Evolutionary conservation across 2,797 vertebrate genomes (phyloP).

Genomic region (Coracias cyanogaster): DNA sequence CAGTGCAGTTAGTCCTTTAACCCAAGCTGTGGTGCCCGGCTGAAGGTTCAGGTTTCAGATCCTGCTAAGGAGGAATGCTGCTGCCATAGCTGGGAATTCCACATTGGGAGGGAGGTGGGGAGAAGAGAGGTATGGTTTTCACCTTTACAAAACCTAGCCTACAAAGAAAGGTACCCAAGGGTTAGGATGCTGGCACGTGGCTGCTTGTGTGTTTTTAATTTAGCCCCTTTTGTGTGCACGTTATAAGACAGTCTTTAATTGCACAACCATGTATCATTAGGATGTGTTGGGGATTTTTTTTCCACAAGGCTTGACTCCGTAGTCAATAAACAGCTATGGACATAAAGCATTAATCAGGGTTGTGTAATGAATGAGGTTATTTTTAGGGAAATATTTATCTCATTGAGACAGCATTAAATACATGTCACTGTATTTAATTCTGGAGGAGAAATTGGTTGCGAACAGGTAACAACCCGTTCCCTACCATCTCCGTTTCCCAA

Average conservation of each 20-base stretch:
- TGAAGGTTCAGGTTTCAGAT: conserved; percentile 30
- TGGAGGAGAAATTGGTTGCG: neutral
- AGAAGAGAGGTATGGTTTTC: neutral
- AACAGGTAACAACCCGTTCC: neutral
- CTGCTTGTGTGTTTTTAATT: neutral
- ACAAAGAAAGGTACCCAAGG: neutral
- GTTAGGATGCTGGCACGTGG: neutral
- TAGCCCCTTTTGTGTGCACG: neutral
- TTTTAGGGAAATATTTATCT: neutral
- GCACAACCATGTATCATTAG: neutral
- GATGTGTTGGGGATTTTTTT: neutral
- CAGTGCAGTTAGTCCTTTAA: fast-evolving
- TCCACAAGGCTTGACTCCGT: neutral
- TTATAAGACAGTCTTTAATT: neutral
- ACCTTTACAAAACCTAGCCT: neutral
- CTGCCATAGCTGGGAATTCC: neutral
- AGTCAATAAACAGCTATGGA: neutral
- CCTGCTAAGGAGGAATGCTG: neutral
- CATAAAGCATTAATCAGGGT: neutral
- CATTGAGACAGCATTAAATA: neutral
- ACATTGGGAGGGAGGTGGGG: fast-evolving
- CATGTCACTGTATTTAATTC: neutral
- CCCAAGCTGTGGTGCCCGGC: neutral
- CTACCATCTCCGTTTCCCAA: neutral
- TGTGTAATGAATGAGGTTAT: neutral